A percentile compares a stretch with the other conserved stretches of the same genome.
Evolutionary conservation across 2,888 invertebrate species (phyloP).

Genomic region (Apodemia duryi): DNA sequence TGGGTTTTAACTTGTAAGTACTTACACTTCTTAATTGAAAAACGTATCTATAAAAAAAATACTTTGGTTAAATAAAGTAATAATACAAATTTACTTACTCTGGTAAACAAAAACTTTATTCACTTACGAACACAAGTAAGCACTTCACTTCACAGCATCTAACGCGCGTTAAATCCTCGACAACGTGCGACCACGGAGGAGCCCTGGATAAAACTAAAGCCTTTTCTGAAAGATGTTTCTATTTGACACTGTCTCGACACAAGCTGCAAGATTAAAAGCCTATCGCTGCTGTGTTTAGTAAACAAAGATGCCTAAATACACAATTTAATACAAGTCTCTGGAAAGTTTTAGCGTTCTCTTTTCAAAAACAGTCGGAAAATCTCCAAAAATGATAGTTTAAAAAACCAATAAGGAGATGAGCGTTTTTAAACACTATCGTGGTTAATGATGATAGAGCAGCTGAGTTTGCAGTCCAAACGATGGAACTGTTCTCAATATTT

Average conservation of each 20-base stretch:
- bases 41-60: too few species aligned
- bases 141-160: slow-evolving; percentile 11
- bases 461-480: too few species aligned
- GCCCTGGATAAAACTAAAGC: not conserved
- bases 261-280: not conserved
- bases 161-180: not conserved
- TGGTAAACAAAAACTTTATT: not conserved
- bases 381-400: too few species aligned
- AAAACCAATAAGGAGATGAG: too few species aligned
- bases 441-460: too few species aligned
- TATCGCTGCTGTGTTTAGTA: not conserved
- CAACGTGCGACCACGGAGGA: not conserved
- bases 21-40: too few species aligned
- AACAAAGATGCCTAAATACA: slow-evolving; percentile 3
- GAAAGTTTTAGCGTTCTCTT: not conserved
- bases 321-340: not conserved
- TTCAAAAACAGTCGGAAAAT: not conserved
- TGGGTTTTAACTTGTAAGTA: too few species aligned
- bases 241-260: not conserved
- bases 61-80: too few species aligned
- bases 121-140: not conserved
- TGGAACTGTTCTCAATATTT: too few species aligned
- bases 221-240: not conserved
- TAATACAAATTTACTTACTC: not conserved
- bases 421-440: too few species aligned